Evolutionary conservation across 2,113 vertebrate species (phyloP).

Genomic region (Oncorhynchus keta): DNA sequence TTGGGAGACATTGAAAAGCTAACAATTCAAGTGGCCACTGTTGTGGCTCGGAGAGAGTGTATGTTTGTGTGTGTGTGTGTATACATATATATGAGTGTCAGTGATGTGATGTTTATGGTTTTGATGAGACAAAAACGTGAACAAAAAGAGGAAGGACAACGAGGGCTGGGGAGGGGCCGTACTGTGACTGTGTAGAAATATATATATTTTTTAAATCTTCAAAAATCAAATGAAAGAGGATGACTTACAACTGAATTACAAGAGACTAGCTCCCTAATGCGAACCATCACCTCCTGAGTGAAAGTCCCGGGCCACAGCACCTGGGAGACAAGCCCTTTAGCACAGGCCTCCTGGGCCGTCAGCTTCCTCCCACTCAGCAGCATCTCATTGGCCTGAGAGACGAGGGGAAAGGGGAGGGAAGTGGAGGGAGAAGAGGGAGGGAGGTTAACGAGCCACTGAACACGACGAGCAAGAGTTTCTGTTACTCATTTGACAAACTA

Average conservation of each 20-base stretch:
- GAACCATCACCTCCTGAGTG: slow-evolving; percentile 95
- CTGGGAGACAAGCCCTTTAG: slow-evolving; percentile 95
- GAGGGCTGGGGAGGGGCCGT: too few relatives aligned
- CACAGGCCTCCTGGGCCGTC: slow-evolving; percentile 94
- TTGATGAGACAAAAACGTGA: too few relatives aligned
- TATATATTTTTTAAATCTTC: neutral
- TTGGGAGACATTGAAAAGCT: too few relatives aligned
- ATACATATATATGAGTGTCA: too few relatives aligned
- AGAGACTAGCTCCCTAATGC: slow-evolving; percentile 90
- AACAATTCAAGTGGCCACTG: too few relatives aligned
- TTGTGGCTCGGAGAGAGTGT: too few relatives aligned
- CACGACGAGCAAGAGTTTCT: too few relatives aligned
- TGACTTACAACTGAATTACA: slow-evolving; percentile 89
- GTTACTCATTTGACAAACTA: too few relatives aligned
- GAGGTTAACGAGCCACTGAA: too few relatives aligned
- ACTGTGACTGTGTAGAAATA: neutral
- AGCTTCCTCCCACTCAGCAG: slow-evolving; percentile 93
- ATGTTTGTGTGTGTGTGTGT: too few relatives aligned
- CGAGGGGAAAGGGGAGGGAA: neutral
- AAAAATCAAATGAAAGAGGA: slow-evolving; percentile 14
- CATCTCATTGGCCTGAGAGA: slow-evolving; percentile 91
- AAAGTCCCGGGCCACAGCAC: slow-evolving; percentile 97
- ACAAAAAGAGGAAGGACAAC: too few relatives aligned
- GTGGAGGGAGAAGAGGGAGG: neutral
- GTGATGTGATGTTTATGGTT: too few relatives aligned